Conservation (phyloP, 2,113 vertebrate genomes). For the Oncorhynchus gorbuscha region DNA sequence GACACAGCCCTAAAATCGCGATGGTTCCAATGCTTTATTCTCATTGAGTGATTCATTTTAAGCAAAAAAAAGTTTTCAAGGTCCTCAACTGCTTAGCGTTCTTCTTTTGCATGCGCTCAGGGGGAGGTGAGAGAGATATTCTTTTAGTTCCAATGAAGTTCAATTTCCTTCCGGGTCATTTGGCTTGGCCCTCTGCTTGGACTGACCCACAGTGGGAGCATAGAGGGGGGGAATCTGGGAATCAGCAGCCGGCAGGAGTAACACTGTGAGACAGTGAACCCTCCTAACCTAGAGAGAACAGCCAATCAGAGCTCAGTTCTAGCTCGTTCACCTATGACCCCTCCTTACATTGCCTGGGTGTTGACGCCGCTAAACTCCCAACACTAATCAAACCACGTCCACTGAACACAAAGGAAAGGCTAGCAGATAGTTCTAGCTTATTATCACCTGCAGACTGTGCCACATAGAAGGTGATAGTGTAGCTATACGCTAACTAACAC, state of each 20-base stretch:
- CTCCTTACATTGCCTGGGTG: not conserved
- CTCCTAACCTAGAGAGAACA: not conserved
- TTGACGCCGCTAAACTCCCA: not conserved
- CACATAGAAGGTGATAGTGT: too few relatives aligned
- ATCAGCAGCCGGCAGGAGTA: not conserved
- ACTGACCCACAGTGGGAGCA: slow-evolving; percentile 22
- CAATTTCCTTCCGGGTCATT: slow-evolving; percentile 42
- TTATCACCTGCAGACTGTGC: not conserved
- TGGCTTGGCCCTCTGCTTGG: slow-evolving; percentile 19
- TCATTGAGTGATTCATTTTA: slow-evolving; percentile 22
- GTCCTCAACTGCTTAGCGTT: not conserved
- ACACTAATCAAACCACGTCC: not conserved
- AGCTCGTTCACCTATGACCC: slow-evolving; percentile 17
- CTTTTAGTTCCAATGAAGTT: slow-evolving; percentile 26
- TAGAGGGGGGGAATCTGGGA: not conserved
- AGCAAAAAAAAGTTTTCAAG: not conserved
- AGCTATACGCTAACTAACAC: too few relatives aligned
- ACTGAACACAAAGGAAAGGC: slow-evolving; percentile 12
- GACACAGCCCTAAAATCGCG: not conserved
- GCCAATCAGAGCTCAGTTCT: not conserved
- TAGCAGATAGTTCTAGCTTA: not conserved
- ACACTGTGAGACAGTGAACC: not conserved
- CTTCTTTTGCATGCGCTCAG: slow-evolving; percentile 12
- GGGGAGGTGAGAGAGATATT: not conserved
- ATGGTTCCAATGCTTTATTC: not conserved